phyloP scores from a whole-genome alignment of 2,797 vertebrate species.

The Myripristis murdjan region DNA sequence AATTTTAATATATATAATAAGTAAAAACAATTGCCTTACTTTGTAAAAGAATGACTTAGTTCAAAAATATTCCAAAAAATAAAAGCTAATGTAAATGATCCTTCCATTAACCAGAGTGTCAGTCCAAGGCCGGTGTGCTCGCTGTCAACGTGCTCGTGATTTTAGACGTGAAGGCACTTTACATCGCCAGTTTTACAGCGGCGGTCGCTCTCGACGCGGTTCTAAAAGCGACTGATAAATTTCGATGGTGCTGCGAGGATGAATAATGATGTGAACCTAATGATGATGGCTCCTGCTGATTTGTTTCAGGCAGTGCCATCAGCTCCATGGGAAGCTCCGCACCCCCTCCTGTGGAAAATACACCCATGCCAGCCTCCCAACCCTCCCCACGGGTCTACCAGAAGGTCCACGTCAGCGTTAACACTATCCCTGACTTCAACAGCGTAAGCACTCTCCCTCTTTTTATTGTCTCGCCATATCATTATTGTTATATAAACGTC shows the following conservation, averaged over 20 bases:
- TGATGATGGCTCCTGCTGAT: conserved; percentile 67
- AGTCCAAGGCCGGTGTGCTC: neutral
- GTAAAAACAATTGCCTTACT: no score
- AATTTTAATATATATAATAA: no score
- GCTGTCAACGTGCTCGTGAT: neutral
- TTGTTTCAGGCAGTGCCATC: conserved; percentile 85
- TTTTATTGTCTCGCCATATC: conserved; percentile 28
- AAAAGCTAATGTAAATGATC: no score
- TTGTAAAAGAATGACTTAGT: no score
- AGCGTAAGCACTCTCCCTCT: conserved; percentile 69
- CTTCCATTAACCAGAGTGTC: no score
- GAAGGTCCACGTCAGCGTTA: conserved; percentile 73
- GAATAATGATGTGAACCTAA: conserved; percentile 55
- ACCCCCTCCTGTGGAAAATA: conserved; percentile 80
- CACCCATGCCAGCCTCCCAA: conserved; percentile 75
- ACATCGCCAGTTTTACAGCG: neutral
- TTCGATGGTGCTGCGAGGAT: conserved; percentile 38
- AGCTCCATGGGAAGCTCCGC: conserved; percentile 84
- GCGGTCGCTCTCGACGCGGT: neutral
- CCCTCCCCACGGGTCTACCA: conserved; percentile 78
- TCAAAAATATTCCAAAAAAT: neutral
- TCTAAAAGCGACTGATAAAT: conserved; percentile 35
- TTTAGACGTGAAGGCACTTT: neutral
- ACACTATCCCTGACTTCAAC: conserved; percentile 82
- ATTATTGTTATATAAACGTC: conserved; percentile 14